Conservation (phyloP, 35 echinoderm and acorn worm genomes). For the Heliocidaris erythrogramma region DNA sequence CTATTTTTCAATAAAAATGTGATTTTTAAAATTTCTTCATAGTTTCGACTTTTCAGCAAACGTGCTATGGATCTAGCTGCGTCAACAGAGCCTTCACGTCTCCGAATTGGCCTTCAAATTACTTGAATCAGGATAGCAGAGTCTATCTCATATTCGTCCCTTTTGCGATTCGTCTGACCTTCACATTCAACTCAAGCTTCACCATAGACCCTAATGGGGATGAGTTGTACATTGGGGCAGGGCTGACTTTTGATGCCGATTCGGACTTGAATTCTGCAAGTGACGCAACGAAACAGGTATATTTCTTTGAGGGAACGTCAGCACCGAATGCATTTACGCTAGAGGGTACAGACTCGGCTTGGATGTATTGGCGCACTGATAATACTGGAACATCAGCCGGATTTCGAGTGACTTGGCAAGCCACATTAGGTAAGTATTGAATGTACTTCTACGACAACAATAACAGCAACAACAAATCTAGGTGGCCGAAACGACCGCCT, state of each 20-base stretch:
- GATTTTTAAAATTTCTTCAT: background rate
- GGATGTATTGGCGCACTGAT: background rate
- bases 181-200: background rate
- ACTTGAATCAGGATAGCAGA: background rate
- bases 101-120: background rate
- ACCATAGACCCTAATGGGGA: background rate
- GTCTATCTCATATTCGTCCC: slow-evolving; percentile 8
- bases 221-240: background rate
- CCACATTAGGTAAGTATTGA: background rate
- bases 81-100: background rate
- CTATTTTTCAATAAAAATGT: background rate
- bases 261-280: background rate
- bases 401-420: background rate
- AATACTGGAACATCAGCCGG: background rate
- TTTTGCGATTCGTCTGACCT: background rate
- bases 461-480: too few species aligned
- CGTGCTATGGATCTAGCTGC: background rate
- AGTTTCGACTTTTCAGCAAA: background rate
- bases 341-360: background rate
- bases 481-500: too few species aligned
- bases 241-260: background rate
- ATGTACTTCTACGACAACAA: too few species aligned
- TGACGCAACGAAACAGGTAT: background rate
- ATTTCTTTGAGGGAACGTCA: background rate
- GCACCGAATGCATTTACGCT: background rate